phyloP scores from a whole-genome alignment of 2,797 vertebrate genomes.

The Falco berigora region DNA sequence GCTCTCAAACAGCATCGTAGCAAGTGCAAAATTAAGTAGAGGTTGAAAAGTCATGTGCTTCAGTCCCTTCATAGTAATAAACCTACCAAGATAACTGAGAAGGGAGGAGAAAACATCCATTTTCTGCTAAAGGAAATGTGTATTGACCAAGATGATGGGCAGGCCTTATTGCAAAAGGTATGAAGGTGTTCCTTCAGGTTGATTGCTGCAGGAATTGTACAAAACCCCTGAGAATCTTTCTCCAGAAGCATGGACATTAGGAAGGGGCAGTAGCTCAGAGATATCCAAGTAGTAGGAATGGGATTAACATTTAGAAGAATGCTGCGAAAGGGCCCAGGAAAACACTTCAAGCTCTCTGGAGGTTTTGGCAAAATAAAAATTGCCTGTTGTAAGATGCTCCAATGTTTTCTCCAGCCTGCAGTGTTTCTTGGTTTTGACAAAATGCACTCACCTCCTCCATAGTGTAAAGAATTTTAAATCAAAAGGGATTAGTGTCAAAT shows the following conservation, averaged over 20 bases:
- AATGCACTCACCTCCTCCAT: background rate
- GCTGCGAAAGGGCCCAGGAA: background rate
- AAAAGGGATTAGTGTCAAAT: background rate
- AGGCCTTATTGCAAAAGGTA: background rate
- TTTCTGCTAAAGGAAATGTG: background rate
- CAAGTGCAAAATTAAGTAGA: background rate
- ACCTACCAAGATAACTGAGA: background rate
- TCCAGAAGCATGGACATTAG: background rate
- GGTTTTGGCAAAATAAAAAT: background rate
- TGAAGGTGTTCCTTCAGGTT: background rate
- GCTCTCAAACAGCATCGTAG: background rate
- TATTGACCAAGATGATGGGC: background rate
- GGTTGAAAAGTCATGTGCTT: background rate
- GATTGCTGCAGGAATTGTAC: background rate
- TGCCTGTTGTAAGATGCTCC: background rate
- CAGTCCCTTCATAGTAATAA: background rate
- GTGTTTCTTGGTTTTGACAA: slow-evolving; percentile 7
- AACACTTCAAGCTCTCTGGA: background rate
- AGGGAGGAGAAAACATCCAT: fast-evolving
- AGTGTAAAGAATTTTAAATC: slow-evolving; percentile 4
- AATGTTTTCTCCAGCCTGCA: background rate
- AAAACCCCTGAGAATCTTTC: background rate
- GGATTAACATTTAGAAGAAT: background rate
- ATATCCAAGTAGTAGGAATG: background rate
- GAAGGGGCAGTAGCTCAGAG: background rate